A percentile compares a stretch with the other conserved stretches of the same genome.
These are phyloP conservation scores for Vireo altiloquus DNA, from an alignment of 2,113 vertebrate genomes.

Conservation along the genomic window DNA sequence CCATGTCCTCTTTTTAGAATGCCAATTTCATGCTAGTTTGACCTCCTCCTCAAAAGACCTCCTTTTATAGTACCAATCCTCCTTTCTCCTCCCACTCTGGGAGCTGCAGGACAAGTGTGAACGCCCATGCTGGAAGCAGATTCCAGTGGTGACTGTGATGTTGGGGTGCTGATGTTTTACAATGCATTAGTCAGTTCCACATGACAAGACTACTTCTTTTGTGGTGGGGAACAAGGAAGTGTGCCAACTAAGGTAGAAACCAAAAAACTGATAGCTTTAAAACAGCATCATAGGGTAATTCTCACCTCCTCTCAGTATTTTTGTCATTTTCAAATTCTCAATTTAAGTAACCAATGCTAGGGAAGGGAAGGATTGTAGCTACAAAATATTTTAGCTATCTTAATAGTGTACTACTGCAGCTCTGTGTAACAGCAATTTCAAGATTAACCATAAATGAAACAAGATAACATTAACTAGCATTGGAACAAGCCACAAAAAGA, in stretches of 20 bases:
- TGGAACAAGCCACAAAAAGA: background rate
- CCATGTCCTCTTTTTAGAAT: background rate
- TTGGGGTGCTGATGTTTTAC: background rate
- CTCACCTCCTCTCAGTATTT: background rate
- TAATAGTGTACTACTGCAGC: background rate
- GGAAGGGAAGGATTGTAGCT: background rate
- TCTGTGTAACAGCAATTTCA: background rate
- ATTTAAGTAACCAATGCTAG: background rate
- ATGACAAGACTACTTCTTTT: background rate
- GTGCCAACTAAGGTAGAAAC: background rate
- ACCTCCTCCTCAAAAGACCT: background rate
- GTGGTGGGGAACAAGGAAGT: background rate
- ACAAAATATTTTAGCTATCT: background rate
- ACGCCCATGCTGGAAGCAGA: accelerated
- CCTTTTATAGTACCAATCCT: background rate
- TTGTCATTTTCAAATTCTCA: background rate
- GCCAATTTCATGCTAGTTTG: background rate
- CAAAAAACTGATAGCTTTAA: background rate
- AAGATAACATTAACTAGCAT: background rate
- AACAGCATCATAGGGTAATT: background rate
- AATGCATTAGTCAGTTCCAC: background rate
- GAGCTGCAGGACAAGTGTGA: background rate
- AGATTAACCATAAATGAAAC: background rate
- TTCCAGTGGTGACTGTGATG: accelerated
- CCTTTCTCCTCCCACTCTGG: background rate